These are phyloP conservation scores for Porites rus DNA, from an alignment of 92 coral and sea anemone genomes.

Conservation along the genomic window DNA sequence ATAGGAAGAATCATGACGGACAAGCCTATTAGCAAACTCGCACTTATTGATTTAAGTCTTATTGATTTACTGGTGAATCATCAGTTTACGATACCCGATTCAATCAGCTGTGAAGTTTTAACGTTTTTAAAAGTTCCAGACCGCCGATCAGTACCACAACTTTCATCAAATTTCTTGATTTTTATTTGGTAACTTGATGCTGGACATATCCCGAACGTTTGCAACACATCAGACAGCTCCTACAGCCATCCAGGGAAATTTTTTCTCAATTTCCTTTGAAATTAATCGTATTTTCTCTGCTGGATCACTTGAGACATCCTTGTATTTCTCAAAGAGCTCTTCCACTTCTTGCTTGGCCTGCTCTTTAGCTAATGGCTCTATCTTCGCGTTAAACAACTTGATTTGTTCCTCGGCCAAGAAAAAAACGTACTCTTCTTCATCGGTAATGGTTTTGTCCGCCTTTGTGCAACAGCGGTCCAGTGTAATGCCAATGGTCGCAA, in stretches of 20 bases:
- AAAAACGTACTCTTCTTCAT: neutral
- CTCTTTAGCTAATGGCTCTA: conserved; percentile 36
- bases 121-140: too few species aligned
- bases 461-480: conserved; percentile 32
- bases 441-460: neutral
- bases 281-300: conserved; percentile 16
- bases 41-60: too few species aligned
- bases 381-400: conserved; percentile 30
- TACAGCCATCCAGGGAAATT: conserved; percentile 4
- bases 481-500: conserved; percentile 16
- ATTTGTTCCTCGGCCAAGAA: conserved; percentile 18
- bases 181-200: too few species aligned
- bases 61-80: too few species aligned
- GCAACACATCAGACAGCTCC: neutral
- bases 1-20: too few species aligned
- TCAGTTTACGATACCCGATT: too few species aligned
- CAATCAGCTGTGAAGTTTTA: too few species aligned
- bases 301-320: neutral
- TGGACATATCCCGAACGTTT: too few species aligned
- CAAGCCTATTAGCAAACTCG: too few species aligned
- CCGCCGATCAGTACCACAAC: too few species aligned
- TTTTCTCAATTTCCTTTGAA: conserved; percentile 1
- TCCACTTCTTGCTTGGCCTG: conserved; percentile 26
- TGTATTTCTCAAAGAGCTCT: conserved; percentile 31
- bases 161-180: too few species aligned